Evolutionary conservation across 2,888 invertebrate genomes (phyloP).

Genomic region (Agriopis leucophaearia): DNA sequence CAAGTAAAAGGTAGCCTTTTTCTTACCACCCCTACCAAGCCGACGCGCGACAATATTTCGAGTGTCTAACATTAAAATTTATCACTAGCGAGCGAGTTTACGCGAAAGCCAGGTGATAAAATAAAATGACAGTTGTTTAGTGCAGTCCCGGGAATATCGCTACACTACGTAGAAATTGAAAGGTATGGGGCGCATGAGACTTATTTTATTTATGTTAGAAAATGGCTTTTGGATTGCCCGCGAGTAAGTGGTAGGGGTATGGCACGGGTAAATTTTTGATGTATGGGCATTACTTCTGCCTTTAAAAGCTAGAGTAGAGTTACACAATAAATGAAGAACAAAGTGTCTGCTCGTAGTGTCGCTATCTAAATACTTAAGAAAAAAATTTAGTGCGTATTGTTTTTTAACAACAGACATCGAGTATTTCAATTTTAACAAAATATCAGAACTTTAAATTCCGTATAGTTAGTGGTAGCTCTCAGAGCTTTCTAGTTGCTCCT

Average conservation of each 20-base stretch:
- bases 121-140: constrained; percentile 87
- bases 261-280: constrained; percentile 43
- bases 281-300: constrained; percentile 37
- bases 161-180: constrained; percentile 81
- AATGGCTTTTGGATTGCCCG: constrained; percentile 82
- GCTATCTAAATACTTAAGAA: too few relatives aligned
- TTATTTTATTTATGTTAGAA: constrained; percentile 81
- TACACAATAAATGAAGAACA: background rate
- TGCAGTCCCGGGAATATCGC: constrained; percentile 79
- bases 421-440: too few relatives aligned
- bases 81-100: constrained; percentile 80
- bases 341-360: background rate
- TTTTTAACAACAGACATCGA: too few relatives aligned
- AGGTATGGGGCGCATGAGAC: constrained; percentile 82
- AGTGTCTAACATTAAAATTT: constrained; percentile 81
- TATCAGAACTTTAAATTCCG: too few relatives aligned
- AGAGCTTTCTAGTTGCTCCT: too few relatives aligned
- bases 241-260: constrained; percentile 66
- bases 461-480: too few relatives aligned
- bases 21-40: constrained; percentile 35
- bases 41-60: constrained; percentile 78
- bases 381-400: too few relatives aligned
- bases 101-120: constrained; percentile 83
- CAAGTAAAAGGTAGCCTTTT: background rate
- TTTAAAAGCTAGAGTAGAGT: background rate